Base-by-base conservation (phyloP, 2,888 invertebrate genomes). In the Arctia plantaginis region DNA sequence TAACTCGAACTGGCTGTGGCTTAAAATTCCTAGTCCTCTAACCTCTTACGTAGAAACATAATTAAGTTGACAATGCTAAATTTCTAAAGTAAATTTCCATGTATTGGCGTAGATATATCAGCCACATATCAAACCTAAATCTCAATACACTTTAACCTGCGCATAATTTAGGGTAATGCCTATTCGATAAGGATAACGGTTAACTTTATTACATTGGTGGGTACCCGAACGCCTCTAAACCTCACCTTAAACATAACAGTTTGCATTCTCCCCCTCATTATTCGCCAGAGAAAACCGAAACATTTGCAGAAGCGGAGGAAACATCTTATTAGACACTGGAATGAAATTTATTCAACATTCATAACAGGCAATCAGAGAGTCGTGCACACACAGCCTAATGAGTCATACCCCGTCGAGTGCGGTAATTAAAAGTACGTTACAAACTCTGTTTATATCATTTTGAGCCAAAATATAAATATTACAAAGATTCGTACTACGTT, bases 361-460 rank as follows among this genome's bases (percentile, higher is more conserved):
- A 76, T 82, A 76, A 74, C 79, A 75, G 66, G 66, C 41, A 72
- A 74, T 73, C 55, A 72, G 65, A 47, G 59, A 41, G 20, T 65
- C 70, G 68, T 79, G 44, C 72, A 66, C 73, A 69, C 59, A 79
- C 74, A 71, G 76, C 77, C 81, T 82, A 82, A 80, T 72, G 76
- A 80, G 71, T 77, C 76, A 77, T 77, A 80, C 82, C 79, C 68
- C 77, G 74, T 62, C 59, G 76, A 80, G 79, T 80, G 78, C 74
- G 79, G 82, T 84, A 85, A 85, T 85, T 86, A 85, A 86, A 83
- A 86, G 80, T 83, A 82, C 78, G 82, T 80, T 75, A 73, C 62
- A 71, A 79, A 75, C 76, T 81, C 75, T 77, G 77, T 80, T 69
- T 66, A 77, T 77, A 70, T 71, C 72, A 79, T 78, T 80, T 69